Evolutionary conservation across 2,113 vertebrate genomes (phyloP).

Genomic region (Acanthisitta chloris): DNA sequence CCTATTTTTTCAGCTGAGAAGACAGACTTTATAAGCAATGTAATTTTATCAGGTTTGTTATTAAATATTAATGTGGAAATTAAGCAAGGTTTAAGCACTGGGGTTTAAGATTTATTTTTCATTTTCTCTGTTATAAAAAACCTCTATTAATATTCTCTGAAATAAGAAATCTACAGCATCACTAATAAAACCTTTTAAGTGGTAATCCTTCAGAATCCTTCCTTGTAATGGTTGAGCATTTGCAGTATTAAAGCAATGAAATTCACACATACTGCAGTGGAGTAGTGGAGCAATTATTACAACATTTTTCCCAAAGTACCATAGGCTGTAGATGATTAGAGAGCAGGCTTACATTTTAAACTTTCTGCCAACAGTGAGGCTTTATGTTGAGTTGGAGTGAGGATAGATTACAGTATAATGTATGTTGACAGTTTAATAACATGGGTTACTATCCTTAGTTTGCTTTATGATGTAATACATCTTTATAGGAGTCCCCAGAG

Average conservation of each 20-base stretch:
- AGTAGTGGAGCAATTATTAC: conserved; percentile 54
- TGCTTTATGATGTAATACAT: conserved; percentile 79
- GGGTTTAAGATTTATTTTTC: conserved; percentile 58
- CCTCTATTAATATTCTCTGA: conserved; percentile 60
- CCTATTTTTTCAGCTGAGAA: not conserved
- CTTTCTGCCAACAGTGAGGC: conserved; percentile 65
- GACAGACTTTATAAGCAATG: not conserved
- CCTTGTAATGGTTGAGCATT: conserved; percentile 37
- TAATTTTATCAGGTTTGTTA: not conserved
- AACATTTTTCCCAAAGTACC: conserved; percentile 69
- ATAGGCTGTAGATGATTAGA: conserved; percentile 67
- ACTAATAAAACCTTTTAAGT: conserved; percentile 55
- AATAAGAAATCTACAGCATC: conserved; percentile 57
- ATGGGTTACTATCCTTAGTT: conserved; percentile 73
- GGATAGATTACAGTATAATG: conserved; percentile 75
- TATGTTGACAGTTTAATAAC: conserved; percentile 82
- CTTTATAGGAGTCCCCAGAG: conserved; percentile 68
- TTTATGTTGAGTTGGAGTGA: conserved; percentile 64
- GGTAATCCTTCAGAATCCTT: conserved; percentile 66
- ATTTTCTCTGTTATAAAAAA: conserved; percentile 37
- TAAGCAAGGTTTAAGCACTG: conserved; percentile 34
- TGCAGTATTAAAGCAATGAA: conserved; percentile 66
- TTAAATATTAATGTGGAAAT: conserved; percentile 56
- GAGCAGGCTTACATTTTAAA: conserved; percentile 69
- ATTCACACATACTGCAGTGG: conserved; percentile 51